Base-by-base conservation (phyloP, 2,888 invertebrate genomes). In the Lucinisca nassula region DNA sequence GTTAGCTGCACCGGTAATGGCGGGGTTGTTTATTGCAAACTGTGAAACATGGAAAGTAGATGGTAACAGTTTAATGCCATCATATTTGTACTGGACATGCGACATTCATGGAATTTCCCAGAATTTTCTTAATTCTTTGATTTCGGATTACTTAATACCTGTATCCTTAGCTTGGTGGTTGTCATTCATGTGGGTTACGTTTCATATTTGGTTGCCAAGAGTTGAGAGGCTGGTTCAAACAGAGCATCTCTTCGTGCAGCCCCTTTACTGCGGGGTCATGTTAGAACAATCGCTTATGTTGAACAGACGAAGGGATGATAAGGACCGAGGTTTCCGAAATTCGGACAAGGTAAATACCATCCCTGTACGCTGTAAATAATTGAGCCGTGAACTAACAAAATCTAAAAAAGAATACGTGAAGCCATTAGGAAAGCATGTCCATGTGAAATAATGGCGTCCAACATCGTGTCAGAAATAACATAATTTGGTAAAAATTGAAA, bases 241-340 rank as follows among this genome's bases (percentile, higher is more conserved):
- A 21, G 95, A 95, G 74, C 92, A 92, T 90, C 97, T 99, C 80
- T 99, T 99, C 95, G 98, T 99, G 0, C 97, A 98, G 24, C 99
- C 99, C 0, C 98, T 99, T 98, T 99, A 99, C 96, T 98, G 98
- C 94, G 98, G 98, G 0, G 96, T 99, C 32, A 97, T 99, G 49
- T 98, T 99, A 91, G 99, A 99, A 96, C 99, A 99, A 96, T 99
- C 99, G 21, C 97, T 99, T 97, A 98, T 98, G 2, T 96, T 99
- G 92, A 99, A 99, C 96, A 97, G 99, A 91, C 94, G 98, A 94
- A 97, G 99, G 85, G 98, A 99, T 94, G 99, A 99, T 95, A 98
- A 98, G 94, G 94, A 95, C 79, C 82, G 92, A 72, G 92, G 92
- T 35, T 70, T 87, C n/a, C 79, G 87, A 2, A 81, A 77, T 27